Evolutionary conservation across 1,140 invertebrate species (phyloP), one percentile per base, ranked within the genome.

Genomic region (Papilio machaon): DNA sequence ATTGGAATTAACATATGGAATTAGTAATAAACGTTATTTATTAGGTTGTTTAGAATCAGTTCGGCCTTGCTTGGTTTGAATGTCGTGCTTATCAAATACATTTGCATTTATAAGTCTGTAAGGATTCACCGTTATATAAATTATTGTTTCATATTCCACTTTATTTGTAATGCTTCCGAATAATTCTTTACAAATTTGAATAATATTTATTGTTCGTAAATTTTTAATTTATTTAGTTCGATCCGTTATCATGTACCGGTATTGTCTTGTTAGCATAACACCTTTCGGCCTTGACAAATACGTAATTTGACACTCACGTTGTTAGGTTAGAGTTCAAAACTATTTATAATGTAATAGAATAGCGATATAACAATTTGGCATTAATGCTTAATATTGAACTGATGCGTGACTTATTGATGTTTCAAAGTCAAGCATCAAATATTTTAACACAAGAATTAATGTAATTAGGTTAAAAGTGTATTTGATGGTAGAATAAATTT

Each of bases 311-410:
- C 81, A 74, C 52, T 85, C 77, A 82, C 81, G 85, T 82, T 81
- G 60, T 73, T 78, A 81, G 89, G 90, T 94, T 88, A 92, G 80
- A 91, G 91, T 88, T 94, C 91, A 92, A 90, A 87, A 84, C 82
- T 84, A 89, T 92, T 91, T 90, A 85, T 89, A 91, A 88, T 90
- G 83, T 88, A 90, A 88, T 87, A 87, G 78, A 85, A 83, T 86
- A 43, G 76, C 67, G 82, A 85, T 87, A 82, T 86, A n/a, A 81
- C 58, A 83, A 86, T 87, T 85, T 85, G 85, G 87, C 82, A 86
- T 84, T 87, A 83, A 83, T 79, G 81, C 47, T 82, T 84, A 79
- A 35, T 79, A 70, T 38, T 70, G 30, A 70, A 70, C 64, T 70
- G 35, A 70, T 35, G 64, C 64, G 64, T 70, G 64, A 70, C 64